phyloP scores from a whole-genome alignment of 2,113 vertebrate genomes.

The Calidris pugnax region DNA sequence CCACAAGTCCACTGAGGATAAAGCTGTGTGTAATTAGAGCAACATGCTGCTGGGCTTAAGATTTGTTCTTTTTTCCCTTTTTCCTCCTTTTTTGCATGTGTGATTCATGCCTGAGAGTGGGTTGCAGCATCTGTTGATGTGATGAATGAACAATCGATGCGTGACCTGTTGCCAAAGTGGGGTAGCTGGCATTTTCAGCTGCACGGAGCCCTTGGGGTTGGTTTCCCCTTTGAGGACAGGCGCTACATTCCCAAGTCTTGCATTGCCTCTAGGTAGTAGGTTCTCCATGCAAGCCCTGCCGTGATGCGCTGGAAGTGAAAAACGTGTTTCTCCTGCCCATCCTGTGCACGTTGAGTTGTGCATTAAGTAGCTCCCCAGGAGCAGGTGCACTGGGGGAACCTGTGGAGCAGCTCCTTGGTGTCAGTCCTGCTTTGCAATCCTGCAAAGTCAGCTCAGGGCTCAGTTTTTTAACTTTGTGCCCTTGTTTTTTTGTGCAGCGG shows the following conservation, averaged over 20 bases:
- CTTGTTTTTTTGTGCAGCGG: neutral
- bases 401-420: neutral
- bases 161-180: neutral
- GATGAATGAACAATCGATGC: neutral
- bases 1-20: accelerated
- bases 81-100: accelerated
- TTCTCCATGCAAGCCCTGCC: neutral
- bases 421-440: accelerated
- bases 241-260: neutral
- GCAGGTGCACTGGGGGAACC: neutral
- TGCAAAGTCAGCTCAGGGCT: neutral
- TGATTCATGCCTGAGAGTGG: neutral
- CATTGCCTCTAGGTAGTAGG: accelerated
- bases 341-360: accelerated
- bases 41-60: neutral
- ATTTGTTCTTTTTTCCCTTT: neutral
- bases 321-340: accelerated
- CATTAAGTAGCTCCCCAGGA: neutral
- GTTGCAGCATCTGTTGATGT: neutral
- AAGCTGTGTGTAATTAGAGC: no score
- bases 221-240: neutral
- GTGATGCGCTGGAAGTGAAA: neutral
- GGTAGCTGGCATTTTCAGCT: accelerated
- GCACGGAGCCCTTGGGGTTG: neutral
- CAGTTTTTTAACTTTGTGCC: accelerated